phyloP scores from a whole-genome alignment of 2,113 vertebrate genomes.

The Chaetorhynchus papuensis region DNA sequence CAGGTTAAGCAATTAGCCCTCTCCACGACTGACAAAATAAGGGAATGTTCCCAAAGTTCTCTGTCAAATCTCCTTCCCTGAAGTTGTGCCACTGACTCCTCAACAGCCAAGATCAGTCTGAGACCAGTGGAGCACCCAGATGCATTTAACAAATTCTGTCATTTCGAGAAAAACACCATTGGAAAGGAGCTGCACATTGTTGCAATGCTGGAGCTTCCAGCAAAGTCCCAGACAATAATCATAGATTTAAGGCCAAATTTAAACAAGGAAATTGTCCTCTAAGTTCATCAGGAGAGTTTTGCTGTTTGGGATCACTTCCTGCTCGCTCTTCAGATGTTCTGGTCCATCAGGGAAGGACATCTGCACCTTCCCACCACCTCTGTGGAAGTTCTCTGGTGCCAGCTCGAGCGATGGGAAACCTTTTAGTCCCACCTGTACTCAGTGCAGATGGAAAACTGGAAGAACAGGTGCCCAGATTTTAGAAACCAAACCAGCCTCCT shows the following conservation, averaged over 20 bases:
- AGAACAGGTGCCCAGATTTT: background rate
- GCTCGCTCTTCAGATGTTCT: background rate
- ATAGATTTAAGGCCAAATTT: background rate
- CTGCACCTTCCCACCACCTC: background rate
- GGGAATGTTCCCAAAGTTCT: background rate
- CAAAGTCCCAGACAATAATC: background rate
- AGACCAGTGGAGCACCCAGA: rapidly evolving
- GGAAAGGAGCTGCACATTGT: background rate
- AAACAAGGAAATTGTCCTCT: background rate
- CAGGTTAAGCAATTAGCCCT: rapidly evolving
- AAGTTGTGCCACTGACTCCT: background rate
- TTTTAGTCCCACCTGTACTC: background rate
- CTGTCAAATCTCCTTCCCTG: background rate
- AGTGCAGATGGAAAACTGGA: background rate
- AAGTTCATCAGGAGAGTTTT: background rate
- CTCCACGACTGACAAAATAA: rapidly evolving
- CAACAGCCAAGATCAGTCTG: rapidly evolving
- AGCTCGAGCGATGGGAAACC: background rate
- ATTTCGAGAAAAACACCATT: background rate
- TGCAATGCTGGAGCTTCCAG: background rate
- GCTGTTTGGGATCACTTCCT: background rate
- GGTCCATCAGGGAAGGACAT: background rate
- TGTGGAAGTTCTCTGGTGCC: background rate
- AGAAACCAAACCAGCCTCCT: background rate
- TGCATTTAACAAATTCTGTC: background rate